Evolutionary conservation across 2,888 invertebrate genomes (phyloP).

Genomic region (Orthonevra nobilis): DNA sequence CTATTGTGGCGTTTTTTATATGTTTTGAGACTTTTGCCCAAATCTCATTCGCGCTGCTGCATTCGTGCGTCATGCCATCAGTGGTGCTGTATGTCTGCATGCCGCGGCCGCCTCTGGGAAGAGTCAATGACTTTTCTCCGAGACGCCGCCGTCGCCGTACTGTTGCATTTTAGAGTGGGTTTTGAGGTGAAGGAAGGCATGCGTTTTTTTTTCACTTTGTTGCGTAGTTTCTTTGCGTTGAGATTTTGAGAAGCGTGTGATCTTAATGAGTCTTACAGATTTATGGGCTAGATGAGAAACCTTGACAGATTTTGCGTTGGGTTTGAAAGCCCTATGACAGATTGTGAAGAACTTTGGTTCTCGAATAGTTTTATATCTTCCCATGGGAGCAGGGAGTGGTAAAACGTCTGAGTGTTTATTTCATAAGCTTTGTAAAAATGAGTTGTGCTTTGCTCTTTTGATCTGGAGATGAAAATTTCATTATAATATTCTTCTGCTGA

Average conservation of each 20-base stretch:
- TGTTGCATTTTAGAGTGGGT: slow-evolving; percentile 8
- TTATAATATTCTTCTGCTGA: too few relatives aligned
- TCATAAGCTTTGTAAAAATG: too few relatives aligned
- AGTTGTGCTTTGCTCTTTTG: too few relatives aligned
- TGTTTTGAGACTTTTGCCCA: slow-evolving; percentile 6
- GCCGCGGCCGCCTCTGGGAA: background rate
- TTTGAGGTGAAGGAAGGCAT: slow-evolving; percentile 22
- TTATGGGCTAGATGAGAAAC: slow-evolving; percentile 13
- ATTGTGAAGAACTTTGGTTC: background rate
- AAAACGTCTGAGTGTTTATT: too few relatives aligned
- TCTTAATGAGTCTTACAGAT: slow-evolving; percentile 21
- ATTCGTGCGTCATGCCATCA: background rate
- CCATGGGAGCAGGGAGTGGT: too few relatives aligned
- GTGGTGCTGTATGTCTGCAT: background rate
- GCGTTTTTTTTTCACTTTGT: slow-evolving; percentile 17
- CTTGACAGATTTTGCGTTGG: slow-evolving; percentile 12
- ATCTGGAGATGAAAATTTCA: too few relatives aligned
- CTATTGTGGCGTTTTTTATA: background rate
- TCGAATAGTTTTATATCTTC: too few relatives aligned
- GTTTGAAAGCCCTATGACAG: slow-evolving; percentile 5
- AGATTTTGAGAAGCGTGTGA: slow-evolving; percentile 17
- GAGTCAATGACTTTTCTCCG: slow-evolving; percentile 37
- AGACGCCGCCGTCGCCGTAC: background rate
- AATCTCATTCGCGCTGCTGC: slow-evolving; percentile 31
- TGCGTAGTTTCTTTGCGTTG: background rate